Evolutionary conservation across 2,888 invertebrate genomes (phyloP).

Genomic region (Brachypalpus laphriformis): DNA sequence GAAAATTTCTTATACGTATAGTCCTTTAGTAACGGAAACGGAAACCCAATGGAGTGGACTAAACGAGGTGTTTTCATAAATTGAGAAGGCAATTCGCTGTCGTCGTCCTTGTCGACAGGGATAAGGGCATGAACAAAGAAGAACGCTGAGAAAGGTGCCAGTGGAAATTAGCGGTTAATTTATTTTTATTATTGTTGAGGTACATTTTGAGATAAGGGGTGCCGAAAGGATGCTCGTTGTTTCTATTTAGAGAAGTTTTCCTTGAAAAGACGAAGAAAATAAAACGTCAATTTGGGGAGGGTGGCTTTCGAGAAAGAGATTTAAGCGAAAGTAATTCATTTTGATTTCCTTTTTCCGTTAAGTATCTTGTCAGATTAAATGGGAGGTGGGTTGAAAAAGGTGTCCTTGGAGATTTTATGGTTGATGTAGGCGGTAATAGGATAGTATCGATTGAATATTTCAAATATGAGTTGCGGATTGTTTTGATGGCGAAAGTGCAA

Average conservation of each 20-base stretch:
- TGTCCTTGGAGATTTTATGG: not conserved
- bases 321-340: constrained; percentile 27
- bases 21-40: not conserved
- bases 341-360: constrained; percentile 40
- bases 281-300: constrained; percentile 26
- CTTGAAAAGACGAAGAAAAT: constrained; percentile 30
- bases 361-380: constrained; percentile 37
- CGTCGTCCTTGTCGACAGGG: not conserved
- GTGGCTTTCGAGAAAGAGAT: not conserved
- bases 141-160: constrained; percentile 26
- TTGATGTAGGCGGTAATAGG: not conserved
- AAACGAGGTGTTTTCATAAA: constrained; percentile 36
- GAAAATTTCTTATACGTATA: constrained; percentile 22
- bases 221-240: constrained; percentile 37
- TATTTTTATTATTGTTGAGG: constrained; percentile 58
- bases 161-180: constrained; percentile 56
- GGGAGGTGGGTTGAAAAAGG: constrained; percentile 16
- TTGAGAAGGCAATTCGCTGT: constrained; percentile 5
- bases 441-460: not conserved
- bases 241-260: constrained; percentile 21
- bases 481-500: not conserved
- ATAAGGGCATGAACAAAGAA: not conserved
- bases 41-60: not conserved
- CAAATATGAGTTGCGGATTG: not conserved
- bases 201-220: constrained; percentile 22